Evolutionary conservation across 1,140 invertebrate genomes (phyloP).

Genomic region (Zaprionus ornatus): DNA sequence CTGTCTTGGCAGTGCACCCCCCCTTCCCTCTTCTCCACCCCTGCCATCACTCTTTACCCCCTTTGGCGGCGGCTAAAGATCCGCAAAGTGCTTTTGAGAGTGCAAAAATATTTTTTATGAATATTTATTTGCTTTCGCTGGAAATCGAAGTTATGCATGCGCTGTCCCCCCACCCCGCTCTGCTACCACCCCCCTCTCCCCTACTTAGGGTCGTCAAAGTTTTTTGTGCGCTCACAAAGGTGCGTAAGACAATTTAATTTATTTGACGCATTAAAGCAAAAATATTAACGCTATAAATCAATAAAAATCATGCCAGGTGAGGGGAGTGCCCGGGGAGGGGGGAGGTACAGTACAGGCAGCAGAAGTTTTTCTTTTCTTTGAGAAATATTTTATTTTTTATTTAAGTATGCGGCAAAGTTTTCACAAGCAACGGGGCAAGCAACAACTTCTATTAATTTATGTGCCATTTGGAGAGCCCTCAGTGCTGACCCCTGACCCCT

Average conservation of each 20-base stretch:
- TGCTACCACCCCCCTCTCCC: neutral
- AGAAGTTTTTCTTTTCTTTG: slow-evolving; percentile 41
- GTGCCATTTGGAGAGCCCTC: slow-evolving; percentile 41
- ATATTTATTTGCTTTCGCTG: slow-evolving; percentile 77
- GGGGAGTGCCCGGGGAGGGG: neutral
- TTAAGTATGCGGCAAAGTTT: slow-evolving; percentile 45
- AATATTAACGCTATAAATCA: slow-evolving; percentile 82
- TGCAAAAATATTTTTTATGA: slow-evolving; percentile 72
- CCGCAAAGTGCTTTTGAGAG: slow-evolving; percentile 69
- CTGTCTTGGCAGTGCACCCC: slow-evolving; percentile 47
- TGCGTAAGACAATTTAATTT: slow-evolving; percentile 83
- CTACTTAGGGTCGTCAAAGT: slow-evolving; percentile 57
- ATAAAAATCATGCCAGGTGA: slow-evolving; percentile 50
- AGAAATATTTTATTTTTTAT: slow-evolving; percentile 55
- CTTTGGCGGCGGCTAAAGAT: slow-evolving; percentile 47
- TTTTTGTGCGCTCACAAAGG: slow-evolving; percentile 54
- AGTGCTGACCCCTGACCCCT: neutral
- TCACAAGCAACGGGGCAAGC: slow-evolving; percentile 7
- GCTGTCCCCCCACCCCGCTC: slow-evolving; percentile 26
- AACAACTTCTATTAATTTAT: slow-evolving; percentile 75
- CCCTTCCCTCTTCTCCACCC: no score
- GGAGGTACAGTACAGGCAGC: slow-evolving; percentile 11
- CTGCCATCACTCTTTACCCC: no score
- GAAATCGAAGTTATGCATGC: slow-evolving; percentile 81
- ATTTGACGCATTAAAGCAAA: slow-evolving; percentile 81